phyloP scores from a whole-genome alignment of 2,797 vertebrate species.

The Phoeniculus purpureus region DNA sequence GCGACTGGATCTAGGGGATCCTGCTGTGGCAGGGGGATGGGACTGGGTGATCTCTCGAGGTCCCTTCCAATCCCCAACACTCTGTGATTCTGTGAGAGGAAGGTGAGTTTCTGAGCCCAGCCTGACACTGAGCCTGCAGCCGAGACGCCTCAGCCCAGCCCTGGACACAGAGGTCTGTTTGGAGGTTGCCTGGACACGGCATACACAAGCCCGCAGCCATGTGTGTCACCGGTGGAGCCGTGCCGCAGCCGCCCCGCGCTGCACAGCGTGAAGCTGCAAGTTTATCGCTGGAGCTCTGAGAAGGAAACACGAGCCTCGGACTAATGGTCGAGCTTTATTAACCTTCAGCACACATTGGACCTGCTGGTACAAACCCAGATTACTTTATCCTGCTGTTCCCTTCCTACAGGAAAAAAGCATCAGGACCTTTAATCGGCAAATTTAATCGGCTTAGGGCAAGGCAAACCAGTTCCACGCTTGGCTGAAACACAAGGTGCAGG shows the following conservation, averaged over 20 bases:
- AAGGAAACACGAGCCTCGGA: not conserved
- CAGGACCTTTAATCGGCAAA: not conserved
- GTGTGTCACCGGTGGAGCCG: rapidly evolving
- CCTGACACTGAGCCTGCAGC: not conserved
- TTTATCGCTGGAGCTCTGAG: rapidly evolving
- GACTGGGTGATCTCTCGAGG: no score
- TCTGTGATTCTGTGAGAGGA: not conserved
- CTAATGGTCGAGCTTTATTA: not conserved
- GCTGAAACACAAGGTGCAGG: not conserved
- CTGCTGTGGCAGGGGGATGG: no score
- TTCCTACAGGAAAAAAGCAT: not conserved
- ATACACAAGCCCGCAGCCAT: not conserved
- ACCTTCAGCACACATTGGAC: not conserved
- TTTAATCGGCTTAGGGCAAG: not conserved
- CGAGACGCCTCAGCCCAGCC: not conserved
- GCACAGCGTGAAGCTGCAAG: not conserved
- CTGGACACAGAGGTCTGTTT: not conserved
- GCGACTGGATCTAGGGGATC: no score
- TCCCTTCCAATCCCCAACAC: no score
- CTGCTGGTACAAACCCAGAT: conserved; percentile 12
- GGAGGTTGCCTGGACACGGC: not conserved
- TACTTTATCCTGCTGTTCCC: not conserved
- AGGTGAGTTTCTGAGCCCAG: not conserved
- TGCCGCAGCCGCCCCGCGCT: not conserved
- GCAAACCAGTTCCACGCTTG: not conserved